Evolutionary conservation across 2,797 vertebrate species (phyloP), one percentile per base, ranked within the genome.

Genomic region (Clarias platycephalus): DNA sequence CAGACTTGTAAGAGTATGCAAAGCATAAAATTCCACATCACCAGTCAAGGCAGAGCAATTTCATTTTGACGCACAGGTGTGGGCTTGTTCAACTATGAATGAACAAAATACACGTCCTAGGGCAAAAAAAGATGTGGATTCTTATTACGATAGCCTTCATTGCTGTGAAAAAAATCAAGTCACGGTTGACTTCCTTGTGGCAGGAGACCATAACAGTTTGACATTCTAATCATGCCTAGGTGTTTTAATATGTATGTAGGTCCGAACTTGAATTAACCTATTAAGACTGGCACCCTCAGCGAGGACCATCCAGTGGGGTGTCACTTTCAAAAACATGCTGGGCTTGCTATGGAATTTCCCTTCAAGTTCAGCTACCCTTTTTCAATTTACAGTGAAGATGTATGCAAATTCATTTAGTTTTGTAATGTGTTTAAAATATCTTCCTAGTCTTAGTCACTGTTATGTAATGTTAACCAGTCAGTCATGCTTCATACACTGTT

Each of bases 281-380:
- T 53, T 86, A 6, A 63, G 70, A 24, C 85, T 80, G 67, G 81
- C n/a, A 58, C 55, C 75, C 71, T n/a, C 18, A 62, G 58, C 28
- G 58, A 34, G 58, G 74, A 31, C 71, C 37, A 31, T 63, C 5
- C 37, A 79, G 26, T 55, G 40, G 9, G 28, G 18, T 77, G 63
- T 22, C 74, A 26, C 6, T 64, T 37, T 72, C 22, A 74, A 62
- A 74, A 57, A 8, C 24, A 20, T 44, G 57, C 31, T 16, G 20
- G 75, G 60, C 28, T 79, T 44, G 5, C 24, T 79, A 26, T 79
- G 58, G 78, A 57, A 74, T 85, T 79, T 28, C 75, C 83, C 64
- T 15, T 34, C 9, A 75, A 37, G 12, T 62, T 31, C 31, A 64
- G 8, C 6, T 15, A 37, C 26, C 26, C 1, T 64, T 13, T 84